Conservation (phyloP, 2,113 vertebrate genomes). For the Boulengerochromis microlepis region DNA sequence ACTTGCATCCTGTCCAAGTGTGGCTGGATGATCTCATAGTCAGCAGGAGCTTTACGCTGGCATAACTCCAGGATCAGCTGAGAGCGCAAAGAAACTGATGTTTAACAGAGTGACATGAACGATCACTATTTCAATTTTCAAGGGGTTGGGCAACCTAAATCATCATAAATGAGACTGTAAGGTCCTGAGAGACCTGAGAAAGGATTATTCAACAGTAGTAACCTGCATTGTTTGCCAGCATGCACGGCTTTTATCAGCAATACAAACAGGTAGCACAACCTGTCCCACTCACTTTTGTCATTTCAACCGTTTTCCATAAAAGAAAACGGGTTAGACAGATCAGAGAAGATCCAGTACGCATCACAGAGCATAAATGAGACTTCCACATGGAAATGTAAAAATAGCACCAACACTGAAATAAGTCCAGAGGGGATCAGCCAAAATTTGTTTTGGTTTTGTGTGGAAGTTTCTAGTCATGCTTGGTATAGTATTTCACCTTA, state of each 20-base stretch:
- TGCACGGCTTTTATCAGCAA: background rate
- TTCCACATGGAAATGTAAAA: background rate
- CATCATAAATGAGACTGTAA: background rate
- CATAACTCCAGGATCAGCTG: conserved; percentile 55
- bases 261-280: background rate
- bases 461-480: background rate
- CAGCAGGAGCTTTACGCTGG: background rate
- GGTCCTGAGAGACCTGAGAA: background rate
- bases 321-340: background rate
- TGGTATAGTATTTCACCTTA: background rate
- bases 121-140: background rate
- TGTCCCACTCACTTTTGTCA: background rate
- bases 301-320: background rate
- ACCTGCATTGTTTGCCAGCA: background rate
- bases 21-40: conserved; percentile 12
- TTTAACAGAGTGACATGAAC: background rate
- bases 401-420: accelerated
- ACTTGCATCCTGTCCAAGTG: conserved; percentile 50
- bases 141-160: background rate
- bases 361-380: background rate
- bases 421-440: background rate
- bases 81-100: background rate
- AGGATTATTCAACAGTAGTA: accelerated
- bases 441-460: background rate
- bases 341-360: background rate